Percentiles rank a stretch among this genome's conserved stretches.
Conservation (phyloP, 1,140 invertebrate species). For the Linepithema humile region DNA sequence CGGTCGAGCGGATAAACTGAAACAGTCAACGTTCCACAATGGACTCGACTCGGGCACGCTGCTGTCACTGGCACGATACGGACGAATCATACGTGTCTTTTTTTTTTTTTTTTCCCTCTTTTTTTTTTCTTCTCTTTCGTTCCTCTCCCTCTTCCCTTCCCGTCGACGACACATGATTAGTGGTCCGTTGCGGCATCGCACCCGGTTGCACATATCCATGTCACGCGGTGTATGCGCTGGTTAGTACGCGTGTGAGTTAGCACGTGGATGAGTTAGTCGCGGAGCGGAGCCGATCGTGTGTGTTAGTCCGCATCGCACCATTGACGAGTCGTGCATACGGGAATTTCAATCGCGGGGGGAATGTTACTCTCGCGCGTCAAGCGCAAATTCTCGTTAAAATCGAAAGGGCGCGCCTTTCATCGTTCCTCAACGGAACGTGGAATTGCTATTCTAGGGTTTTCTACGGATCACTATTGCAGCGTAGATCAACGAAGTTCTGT, state of each 20-base stretch:
- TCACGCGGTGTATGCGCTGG: too few species aligned
- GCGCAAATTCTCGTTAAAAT: constrained; percentile 30
- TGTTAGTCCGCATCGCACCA: constrained; percentile 79
- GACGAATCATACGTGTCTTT: constrained; percentile 60
- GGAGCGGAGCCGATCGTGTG: not conserved
- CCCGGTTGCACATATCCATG: not conserved
- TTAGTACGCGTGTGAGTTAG: constrained; percentile 45
- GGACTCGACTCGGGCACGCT: constrained; percentile 78
- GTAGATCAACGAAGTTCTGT: not conserved
- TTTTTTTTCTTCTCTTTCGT: not conserved
- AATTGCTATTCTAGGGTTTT: not conserved
- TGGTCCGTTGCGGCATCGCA: not conserved
- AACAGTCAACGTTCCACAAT: constrained; percentile 83
- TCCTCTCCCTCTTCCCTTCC: not conserved
- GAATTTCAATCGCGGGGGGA: constrained; percentile 24
- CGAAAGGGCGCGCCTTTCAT: not conserved
- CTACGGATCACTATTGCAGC: not conserved
- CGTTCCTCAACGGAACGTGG: not conserved
- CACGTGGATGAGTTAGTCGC: not conserved
- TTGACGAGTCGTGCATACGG: constrained; percentile 76
- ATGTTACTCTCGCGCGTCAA: not conserved
- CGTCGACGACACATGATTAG: not conserved
- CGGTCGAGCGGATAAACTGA: constrained; percentile 86
- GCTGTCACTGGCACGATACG: constrained; percentile 80
- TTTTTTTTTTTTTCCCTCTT: not conserved